A percentile compares a stretch with the other conserved stretches of the same genome.
Evolutionary conservation across 1,140 invertebrate genomes (phyloP).

Genomic region (Halesus radiatus): DNA sequence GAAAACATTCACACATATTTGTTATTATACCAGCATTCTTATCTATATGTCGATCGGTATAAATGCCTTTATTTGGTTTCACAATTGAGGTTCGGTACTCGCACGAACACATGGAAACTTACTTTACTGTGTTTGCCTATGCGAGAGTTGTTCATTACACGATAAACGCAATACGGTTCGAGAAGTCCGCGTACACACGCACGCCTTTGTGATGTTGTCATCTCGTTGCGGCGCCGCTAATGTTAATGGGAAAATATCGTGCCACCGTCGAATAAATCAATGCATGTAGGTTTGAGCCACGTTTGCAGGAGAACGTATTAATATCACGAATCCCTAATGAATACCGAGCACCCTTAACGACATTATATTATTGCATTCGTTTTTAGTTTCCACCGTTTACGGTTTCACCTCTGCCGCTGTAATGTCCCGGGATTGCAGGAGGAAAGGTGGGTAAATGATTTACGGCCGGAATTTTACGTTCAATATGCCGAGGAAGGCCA

Average conservation of each 20-base stretch:
- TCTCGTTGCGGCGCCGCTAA: not conserved
- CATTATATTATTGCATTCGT: conserved; percentile 20
- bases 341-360: not conserved
- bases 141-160: conserved; percentile 1
- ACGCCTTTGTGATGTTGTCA: not conserved
- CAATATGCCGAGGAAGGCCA: conserved; percentile 38
- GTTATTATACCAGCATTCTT: too few relatives aligned
- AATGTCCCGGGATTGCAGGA: conserved; percentile 27
- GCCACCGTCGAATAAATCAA: conserved; percentile 21
- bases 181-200: conserved; percentile 1
- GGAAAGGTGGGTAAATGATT: conserved; percentile 40
- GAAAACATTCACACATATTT: too few relatives aligned
- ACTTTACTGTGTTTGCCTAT: not conserved
- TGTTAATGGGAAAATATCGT: conserved; percentile 31
- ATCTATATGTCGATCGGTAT: too few relatives aligned
- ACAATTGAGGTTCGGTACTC: too few relatives aligned
- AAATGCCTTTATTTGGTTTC: too few relatives aligned
- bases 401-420: conserved; percentile 24
- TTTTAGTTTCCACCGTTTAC: conserved; percentile 19
- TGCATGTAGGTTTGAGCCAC: conserved; percentile 2
- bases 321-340: conserved; percentile 6
- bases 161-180: not conserved
- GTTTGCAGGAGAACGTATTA: conserved; percentile 12
- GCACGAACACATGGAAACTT: too few relatives aligned
- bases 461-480: conserved; percentile 43